Evolutionary conservation across 2,113 vertebrate genomes (phyloP), one percentile per base, ranked within the genome.

Genomic region (Nothobranchius furzeri): DNA sequence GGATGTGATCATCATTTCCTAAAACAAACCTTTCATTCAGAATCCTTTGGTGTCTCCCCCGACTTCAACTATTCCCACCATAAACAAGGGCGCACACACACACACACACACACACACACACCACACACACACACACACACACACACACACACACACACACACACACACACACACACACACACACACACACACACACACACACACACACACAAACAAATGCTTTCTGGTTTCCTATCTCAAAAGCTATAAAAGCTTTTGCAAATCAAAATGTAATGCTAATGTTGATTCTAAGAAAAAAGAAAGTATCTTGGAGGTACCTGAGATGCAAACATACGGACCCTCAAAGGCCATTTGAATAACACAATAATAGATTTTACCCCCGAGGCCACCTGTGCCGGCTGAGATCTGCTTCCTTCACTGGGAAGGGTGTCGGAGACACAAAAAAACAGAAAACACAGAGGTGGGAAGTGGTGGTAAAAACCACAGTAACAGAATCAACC

Each of bases 11-110:
- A 57, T 77, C 83, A 81, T 83, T 85, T 79, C 88, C 71, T 77
- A 83, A 87, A 87, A 90, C 90, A 92, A 92, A 85, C 85, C 84
- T 70, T 85, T 87, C 81, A 91, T 91, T 91, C 89, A 89, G 69
- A 66, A 54, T 64, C 68, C 67, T 67, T 17, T 25, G 30, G 67
- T 56, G 3, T 12, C 17, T 48, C 61, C 60, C 40, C 40, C 53
- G 51, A 20, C 58, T 78, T 62, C 75, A 73, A 42, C 73, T 56
- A 46, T 83, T 78, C 74, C 68, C 76, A 84, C 85, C 77, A 70
- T 51, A 84, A 75, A 83, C 83, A 89, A 30, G 30, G 30, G 30
- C 76, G 84, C 75, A 78, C 82, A 80, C 62, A 75, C 66, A 79
- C 51, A 63, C 70, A 81, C 20, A 20, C 20, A 20, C 20, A 20